A percentile compares a stretch with the other conserved stretches of the same genome.
These are phyloP conservation scores for Asarcornis scutulata DNA, from an alignment of 2,113 vertebrate species.

Conservation along the genomic window DNA sequence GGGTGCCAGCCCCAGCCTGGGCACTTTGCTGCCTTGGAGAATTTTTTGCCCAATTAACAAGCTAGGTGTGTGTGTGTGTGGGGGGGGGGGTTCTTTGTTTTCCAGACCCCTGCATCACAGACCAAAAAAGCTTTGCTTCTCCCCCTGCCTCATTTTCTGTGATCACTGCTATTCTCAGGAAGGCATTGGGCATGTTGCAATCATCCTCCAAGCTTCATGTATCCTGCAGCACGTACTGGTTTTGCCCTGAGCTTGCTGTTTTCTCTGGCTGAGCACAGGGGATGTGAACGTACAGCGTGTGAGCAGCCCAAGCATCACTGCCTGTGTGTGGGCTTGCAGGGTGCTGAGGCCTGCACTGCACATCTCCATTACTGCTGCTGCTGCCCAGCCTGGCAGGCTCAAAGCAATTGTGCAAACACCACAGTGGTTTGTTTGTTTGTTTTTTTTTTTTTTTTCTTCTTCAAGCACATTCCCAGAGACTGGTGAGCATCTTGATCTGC, in stretches of 20 bases:
- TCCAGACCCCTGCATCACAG: background rate
- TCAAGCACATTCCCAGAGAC: fast-evolving
- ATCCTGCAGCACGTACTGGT: too few relatives aligned
- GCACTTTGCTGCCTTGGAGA: background rate
- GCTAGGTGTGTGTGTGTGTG: background rate
- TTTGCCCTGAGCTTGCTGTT: background rate
- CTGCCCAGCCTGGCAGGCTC: background rate
- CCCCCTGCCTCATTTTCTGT: background rate
- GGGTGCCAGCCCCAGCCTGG: background rate
- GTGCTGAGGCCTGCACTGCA: too few relatives aligned
- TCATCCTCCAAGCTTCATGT: background rate
- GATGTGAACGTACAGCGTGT: too few relatives aligned
- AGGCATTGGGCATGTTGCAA: fast-evolving
- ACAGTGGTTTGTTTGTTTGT: too few relatives aligned
- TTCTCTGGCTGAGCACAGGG: background rate
- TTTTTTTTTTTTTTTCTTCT: too few relatives aligned
- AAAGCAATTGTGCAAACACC: background rate
- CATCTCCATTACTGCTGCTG: background rate
- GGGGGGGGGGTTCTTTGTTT: background rate
- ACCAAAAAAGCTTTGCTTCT: background rate
- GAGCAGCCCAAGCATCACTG: fast-evolving
- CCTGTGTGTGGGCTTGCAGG: background rate
- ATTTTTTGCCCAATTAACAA: conserved; percentile 27
- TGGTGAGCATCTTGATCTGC: background rate
- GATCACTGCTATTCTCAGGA: background rate